Evolutionary conservation across 2,797 vertebrate genomes (phyloP).

Genomic region (Petrocephalus sullivani): DNA sequence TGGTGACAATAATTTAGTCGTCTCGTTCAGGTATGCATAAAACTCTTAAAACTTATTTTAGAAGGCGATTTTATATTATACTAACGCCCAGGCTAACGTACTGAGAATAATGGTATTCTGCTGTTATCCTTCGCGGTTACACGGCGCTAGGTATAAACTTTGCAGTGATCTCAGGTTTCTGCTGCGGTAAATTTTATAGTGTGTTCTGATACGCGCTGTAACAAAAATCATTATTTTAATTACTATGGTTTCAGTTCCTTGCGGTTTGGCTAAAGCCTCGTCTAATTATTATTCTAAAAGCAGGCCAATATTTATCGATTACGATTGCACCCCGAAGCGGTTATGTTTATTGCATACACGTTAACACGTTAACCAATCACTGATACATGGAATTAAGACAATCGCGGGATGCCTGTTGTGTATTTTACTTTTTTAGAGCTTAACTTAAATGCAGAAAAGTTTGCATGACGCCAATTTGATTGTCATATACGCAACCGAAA

Average conservation of each 20-base stretch:
- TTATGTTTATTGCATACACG: not conserved
- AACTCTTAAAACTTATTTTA: not conserved
- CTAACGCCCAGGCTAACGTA: not conserved
- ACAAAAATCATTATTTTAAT: slow-evolving; percentile 13
- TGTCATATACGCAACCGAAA: not conserved
- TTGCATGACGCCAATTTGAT: not conserved
- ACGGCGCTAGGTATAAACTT: not conserved
- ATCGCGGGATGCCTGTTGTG: not conserved
- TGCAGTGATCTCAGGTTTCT: not conserved
- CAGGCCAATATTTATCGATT: not conserved
- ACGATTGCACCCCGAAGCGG: not conserved
- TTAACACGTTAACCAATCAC: not conserved
- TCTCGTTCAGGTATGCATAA: not conserved
- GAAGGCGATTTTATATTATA: not conserved
- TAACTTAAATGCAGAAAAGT: not conserved
- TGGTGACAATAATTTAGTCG: not conserved
- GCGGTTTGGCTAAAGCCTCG: not conserved
- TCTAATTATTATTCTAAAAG: not conserved
- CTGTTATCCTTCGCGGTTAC: not conserved
- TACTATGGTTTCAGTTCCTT: not conserved
- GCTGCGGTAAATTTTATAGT: not conserved
- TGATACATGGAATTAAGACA: not conserved
- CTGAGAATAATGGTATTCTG: not conserved
- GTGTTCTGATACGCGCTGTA: slow-evolving; percentile 2
- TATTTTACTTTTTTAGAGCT: not conserved